Percentiles rank a stretch among this genome's conserved stretches.
phyloP scores from a whole-genome alignment of 2,113 vertebrate genomes.

The Serranochromis macrocephalus region DNA sequence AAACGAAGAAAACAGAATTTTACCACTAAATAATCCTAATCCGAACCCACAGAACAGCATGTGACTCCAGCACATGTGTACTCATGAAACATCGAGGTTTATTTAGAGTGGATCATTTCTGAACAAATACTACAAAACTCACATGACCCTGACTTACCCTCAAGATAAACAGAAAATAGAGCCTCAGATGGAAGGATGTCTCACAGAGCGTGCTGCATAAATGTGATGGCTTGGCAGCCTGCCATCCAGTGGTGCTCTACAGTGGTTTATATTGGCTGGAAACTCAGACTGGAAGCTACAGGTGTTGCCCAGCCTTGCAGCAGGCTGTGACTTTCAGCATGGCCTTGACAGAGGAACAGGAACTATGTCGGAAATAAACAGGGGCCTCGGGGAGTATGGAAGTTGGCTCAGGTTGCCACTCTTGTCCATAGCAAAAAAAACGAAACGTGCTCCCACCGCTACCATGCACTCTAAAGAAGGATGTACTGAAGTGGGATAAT shows the following conservation, averaged over 20 bases:
- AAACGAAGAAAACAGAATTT: background rate
- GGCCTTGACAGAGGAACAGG: slow-evolving; percentile 46
- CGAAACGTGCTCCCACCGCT: background rate
- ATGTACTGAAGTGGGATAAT: background rate
- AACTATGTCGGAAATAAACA: slow-evolving; percentile 42
- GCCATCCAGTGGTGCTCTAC: background rate
- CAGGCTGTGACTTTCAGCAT: slow-evolving; percentile 47
- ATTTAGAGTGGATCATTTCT: background rate
- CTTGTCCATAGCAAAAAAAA: background rate
- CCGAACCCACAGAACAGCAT: background rate
- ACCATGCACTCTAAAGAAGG: background rate
- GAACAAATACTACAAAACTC: background rate
- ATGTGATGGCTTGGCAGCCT: background rate
- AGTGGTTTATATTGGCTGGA: slow-evolving; percentile 6
- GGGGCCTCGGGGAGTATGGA: background rate
- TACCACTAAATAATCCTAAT: rapidly evolving
- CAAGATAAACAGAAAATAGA: background rate
- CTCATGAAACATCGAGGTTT: background rate
- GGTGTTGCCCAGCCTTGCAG: slow-evolving; percentile 32
- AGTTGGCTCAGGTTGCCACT: background rate
- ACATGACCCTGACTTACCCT: background rate
- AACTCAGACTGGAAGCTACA: slow-evolving; percentile 41
- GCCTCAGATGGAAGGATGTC: background rate
- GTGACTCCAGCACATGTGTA: background rate
- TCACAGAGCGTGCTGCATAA: background rate